Evolutionary conservation across 2,797 vertebrate genomes (phyloP).

Genomic region (Sibirionetta formosa): DNA sequence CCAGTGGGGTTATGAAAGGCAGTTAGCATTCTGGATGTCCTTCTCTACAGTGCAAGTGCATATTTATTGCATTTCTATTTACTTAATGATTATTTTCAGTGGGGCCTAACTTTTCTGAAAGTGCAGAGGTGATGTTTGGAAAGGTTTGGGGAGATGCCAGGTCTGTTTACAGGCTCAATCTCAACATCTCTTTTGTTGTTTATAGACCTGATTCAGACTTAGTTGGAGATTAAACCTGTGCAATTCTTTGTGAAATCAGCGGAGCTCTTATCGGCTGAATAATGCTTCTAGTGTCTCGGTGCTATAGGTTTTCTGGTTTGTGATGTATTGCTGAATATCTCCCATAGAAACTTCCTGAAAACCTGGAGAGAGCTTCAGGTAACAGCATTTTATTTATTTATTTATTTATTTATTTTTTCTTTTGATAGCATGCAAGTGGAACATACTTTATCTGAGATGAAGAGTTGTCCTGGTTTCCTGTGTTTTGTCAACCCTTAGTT

Average conservation of each 20-base stretch:
- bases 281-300: background rate
- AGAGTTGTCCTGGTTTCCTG: background rate
- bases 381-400: background rate
- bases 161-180: background rate
- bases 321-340: background rate
- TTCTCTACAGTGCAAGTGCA: background rate
- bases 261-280: background rate
- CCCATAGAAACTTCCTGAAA: background rate
- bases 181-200: background rate
- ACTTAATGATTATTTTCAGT: background rate
- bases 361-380: background rate
- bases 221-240: background rate
- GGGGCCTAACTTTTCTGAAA: background rate
- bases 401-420: background rate
- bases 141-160: background rate
- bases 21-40: background rate
- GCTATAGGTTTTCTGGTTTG: background rate
- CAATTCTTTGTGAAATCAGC: background rate
- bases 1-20: background rate
- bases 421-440: background rate
- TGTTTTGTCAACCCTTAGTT: background rate
- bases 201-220: background rate
- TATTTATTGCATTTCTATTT: background rate
- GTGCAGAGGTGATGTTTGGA: background rate
- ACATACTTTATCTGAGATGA: background rate